Percentiles rank a stretch among this genome's conserved stretches.
These are phyloP conservation scores for Drosophila jambulina DNA, from an alignment of 1,140 invertebrate species.

Conservation along the genomic window DNA sequence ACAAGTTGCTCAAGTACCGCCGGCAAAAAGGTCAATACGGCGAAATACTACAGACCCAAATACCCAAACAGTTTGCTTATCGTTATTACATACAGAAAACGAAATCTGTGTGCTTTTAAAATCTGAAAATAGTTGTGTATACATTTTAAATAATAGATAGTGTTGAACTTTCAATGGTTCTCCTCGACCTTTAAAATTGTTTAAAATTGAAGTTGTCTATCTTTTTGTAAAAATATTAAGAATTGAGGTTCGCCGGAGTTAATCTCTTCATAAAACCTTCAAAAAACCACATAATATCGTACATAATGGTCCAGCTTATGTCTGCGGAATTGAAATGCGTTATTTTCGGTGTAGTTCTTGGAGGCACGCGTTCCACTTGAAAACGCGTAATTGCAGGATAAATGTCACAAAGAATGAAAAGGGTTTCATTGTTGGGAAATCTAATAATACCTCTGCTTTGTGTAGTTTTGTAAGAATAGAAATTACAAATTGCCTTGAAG, in stretches of 20 bases:
- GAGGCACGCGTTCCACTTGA: slow-evolving; percentile 53
- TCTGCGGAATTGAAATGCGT: neutral
- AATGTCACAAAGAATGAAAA: slow-evolving; percentile 2
- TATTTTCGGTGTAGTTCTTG: slow-evolving; percentile 16
- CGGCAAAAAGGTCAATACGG: slow-evolving; percentile 28
- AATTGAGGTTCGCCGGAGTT: too few species aligned
- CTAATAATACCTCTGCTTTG: slow-evolving; percentile 21
- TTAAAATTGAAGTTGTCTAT: too few species aligned
- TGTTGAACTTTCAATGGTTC: neutral
- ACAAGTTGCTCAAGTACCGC: slow-evolving; percentile 47
- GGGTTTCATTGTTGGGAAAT: slow-evolving; percentile 16
- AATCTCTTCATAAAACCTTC: neutral
- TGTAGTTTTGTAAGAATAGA: neutral
- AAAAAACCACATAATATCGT: neutral
- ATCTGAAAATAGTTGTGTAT: neutral
- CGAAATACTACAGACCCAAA: slow-evolving; percentile 10
- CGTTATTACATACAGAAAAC: neutral
- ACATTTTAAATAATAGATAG: too few species aligned
- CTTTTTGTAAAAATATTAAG: too few species aligned
- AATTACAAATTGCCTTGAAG: slow-evolving; percentile 4
- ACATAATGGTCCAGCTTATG: neutral
- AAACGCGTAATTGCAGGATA: slow-evolving; percentile 49
- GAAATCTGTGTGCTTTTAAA: neutral
- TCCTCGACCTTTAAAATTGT: neutral
- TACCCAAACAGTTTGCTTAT: slow-evolving; percentile 27